Conservation (phyloP, 2,113 vertebrate genomes). For the Channa argus region DNA sequence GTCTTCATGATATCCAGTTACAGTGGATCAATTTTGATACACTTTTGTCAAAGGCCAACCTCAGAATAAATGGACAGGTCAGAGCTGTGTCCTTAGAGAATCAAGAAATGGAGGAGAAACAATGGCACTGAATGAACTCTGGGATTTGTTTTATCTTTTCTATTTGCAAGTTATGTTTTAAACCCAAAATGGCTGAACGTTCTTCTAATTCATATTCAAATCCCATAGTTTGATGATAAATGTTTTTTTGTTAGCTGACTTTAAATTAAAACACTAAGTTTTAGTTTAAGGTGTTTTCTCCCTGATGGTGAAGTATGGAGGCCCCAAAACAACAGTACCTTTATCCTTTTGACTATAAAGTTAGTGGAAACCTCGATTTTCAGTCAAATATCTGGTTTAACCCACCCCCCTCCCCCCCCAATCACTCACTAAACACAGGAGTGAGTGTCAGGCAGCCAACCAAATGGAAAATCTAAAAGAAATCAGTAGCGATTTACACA, state of each 20-base stretch:
- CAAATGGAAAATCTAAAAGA: constrained; percentile 70
- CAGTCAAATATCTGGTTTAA: constrained; percentile 24
- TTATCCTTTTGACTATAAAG: constrained; percentile 8
- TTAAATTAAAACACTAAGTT: background rate
- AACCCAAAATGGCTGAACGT: background rate
- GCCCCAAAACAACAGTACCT: too few relatives aligned
- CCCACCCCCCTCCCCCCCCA: constrained; percentile 27
- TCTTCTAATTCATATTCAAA: background rate
- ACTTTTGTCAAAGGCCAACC: constrained; percentile 37
- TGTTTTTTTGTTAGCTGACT: background rate
- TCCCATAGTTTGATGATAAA: background rate
- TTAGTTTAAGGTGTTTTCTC: constrained; percentile 11
- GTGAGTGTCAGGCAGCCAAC: constrained; percentile 33
- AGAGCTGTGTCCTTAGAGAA: constrained; percentile 23
- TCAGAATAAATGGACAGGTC: constrained; percentile 40
- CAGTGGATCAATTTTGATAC: constrained; percentile 55
- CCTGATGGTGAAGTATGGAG: background rate
- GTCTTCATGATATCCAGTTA: constrained; percentile 55
- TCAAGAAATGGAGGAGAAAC: background rate
- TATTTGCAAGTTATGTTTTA: background rate
- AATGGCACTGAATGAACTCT: background rate
- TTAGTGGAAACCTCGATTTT: constrained; percentile 42
- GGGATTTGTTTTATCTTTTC: background rate
- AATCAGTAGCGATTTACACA: constrained; percentile 65
- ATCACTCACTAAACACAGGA: constrained; percentile 50